Conservation (phyloP, 2,113 vertebrate genomes). For the Serilophus lunatus region DNA sequence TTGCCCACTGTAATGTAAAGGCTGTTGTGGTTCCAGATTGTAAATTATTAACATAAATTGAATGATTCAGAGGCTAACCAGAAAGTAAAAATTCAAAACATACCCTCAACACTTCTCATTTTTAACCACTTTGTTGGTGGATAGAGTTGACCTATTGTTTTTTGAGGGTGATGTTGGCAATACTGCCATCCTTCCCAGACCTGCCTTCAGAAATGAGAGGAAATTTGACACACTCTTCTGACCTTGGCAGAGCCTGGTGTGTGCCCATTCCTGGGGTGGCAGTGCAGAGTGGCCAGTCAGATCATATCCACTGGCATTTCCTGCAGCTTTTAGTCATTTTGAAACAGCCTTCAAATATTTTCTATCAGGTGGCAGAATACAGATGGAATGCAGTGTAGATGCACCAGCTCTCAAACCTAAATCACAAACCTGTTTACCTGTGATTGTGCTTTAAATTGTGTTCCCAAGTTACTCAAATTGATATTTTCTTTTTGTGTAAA, state of each 20-base stretch:
- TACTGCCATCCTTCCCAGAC: neutral
- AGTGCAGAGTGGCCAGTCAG: neutral
- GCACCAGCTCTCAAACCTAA: neutral
- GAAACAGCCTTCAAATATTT: neutral
- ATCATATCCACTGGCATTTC: neutral
- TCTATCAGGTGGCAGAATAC: neutral
- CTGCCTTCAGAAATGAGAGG: neutral
- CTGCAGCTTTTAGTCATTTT: neutral
- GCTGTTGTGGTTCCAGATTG: neutral
- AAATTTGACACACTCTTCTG: neutral
- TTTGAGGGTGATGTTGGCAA: neutral
- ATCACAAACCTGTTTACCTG: neutral
- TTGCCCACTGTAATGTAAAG: neutral
- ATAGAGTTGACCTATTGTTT: neutral
- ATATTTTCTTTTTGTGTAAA: neutral
- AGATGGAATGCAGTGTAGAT: neutral
- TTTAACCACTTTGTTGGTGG: neutral
- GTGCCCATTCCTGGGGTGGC: neutral
- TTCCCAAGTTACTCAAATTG: neutral
- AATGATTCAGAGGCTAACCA: neutral
- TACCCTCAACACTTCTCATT: neutral
- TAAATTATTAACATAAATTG: neutral
- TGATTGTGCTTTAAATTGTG: neutral
- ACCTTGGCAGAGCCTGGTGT: neutral
- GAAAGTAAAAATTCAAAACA: neutral